Evolutionary conservation across 2,797 vertebrate genomes (phyloP).

Genomic region (Liparis tanakae): DNA sequence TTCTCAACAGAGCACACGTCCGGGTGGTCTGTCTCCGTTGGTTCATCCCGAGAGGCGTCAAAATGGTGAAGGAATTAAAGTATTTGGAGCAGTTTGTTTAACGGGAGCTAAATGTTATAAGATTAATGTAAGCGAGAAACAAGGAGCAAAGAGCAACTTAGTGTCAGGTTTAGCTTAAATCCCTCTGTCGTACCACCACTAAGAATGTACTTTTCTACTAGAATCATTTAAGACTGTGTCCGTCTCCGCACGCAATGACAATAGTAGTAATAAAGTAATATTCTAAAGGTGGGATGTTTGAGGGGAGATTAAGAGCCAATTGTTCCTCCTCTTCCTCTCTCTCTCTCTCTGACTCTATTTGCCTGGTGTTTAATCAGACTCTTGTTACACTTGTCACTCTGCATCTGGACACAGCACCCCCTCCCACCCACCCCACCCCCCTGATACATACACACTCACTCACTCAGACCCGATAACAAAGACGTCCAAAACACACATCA

Average conservation of each 20-base stretch:
- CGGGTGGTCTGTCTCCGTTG: constrained; percentile 10
- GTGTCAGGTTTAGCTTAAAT: background rate
- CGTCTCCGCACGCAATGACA: background rate
- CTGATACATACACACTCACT: constrained; percentile 19
- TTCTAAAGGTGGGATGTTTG: constrained; percentile 7
- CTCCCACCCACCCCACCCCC: background rate
- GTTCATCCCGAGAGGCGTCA: constrained; percentile 20
- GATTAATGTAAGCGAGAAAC: background rate
- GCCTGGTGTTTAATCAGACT: constrained; percentile 69
- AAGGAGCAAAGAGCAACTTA: background rate
- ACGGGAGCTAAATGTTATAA: background rate
- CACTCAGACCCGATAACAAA: constrained; percentile 6
- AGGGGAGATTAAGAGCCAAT: constrained; percentile 37
- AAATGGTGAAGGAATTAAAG: background rate
- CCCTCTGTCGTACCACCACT: background rate
- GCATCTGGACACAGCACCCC: constrained; percentile 56
- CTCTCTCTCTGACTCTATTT: constrained; percentile 46
- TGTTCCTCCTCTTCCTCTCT: constrained; percentile 31
- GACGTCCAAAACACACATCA: constrained; percentile 13
- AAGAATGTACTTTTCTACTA: background rate
- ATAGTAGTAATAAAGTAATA: background rate
- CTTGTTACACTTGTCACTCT: constrained; percentile 70
- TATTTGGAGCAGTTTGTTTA: background rate
- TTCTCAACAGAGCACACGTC: constrained; percentile 16
- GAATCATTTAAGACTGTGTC: constrained; percentile 2